phyloP scores from a whole-genome alignment of 2,888 invertebrate genomes.

The Dysmachus trigonus region DNA sequence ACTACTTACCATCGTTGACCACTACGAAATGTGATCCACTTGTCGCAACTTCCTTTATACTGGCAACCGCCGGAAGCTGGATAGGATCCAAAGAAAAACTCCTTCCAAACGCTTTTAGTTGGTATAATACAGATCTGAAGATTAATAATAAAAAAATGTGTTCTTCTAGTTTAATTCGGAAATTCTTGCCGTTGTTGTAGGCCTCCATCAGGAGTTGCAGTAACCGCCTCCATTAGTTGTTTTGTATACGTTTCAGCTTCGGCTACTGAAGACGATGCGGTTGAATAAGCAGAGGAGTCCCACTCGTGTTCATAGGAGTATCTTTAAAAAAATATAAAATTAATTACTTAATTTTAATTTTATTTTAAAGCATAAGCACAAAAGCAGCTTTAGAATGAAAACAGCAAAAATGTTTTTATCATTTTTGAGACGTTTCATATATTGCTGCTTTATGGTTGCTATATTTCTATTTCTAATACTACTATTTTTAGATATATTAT shows the following conservation, averaged over 20 bases:
- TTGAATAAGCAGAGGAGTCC: conserved; percentile 51
- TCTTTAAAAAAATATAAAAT: conserved; percentile 50
- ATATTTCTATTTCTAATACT: too few species aligned
- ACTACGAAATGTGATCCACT: conserved; percentile 70
- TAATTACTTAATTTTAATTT: too few species aligned
- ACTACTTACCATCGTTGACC: conserved; percentile 65
- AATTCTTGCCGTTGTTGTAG: conserved; percentile 58
- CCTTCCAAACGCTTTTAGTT: conserved; percentile 67
- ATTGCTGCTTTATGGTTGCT: too few species aligned
- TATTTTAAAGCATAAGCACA: too few species aligned
- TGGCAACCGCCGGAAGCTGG: conserved; percentile 67
- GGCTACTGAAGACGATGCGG: conserved; percentile 48
- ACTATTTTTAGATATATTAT: too few species aligned
- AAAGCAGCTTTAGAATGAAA: too few species aligned
- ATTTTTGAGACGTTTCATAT: too few species aligned
- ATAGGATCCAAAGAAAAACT: conserved; percentile 67
- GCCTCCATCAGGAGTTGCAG: conserved; percentile 58
- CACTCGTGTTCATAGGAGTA: conserved; percentile 60
- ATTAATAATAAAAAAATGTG: background rate
- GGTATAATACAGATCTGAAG: conserved; percentile 67
- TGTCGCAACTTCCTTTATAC: conserved; percentile 67
- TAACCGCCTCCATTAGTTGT: conserved; percentile 62
- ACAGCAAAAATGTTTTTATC: too few species aligned
- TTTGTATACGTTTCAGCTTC: conserved; percentile 61
- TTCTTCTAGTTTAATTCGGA: background rate